phyloP scores from a whole-genome alignment of 1,140 invertebrate species.

The Lasioglossum albipes region DNA sequence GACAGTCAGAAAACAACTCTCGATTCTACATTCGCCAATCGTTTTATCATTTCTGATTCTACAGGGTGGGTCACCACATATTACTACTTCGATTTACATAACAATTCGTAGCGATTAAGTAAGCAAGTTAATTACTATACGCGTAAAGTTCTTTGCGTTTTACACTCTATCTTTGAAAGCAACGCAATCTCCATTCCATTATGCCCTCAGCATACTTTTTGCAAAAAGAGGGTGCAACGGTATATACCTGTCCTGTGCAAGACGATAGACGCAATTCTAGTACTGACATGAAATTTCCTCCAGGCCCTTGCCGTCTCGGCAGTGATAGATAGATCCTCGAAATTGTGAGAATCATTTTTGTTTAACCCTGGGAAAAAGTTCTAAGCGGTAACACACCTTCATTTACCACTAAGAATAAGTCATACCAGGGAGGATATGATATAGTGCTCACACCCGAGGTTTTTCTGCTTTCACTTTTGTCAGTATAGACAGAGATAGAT shows the following conservation, averaged over 20 bases:
- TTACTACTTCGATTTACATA: too few species aligned
- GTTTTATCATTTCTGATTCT: too few species aligned
- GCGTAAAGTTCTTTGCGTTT: neutral
- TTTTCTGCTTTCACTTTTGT: too few species aligned
- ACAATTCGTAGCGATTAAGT: too few species aligned
- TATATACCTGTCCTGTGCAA: neutral
- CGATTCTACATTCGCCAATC: too few species aligned
- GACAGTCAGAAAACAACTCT: too few species aligned
- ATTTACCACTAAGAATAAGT: neutral
- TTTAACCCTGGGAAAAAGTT: neutral
- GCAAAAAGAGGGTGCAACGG: constrained; percentile 1
- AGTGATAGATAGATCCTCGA: neutral
- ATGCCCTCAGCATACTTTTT: neutral
- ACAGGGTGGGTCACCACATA: too few species aligned
- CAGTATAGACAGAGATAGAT: too few species aligned
- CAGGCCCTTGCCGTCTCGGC: neutral
- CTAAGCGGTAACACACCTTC: neutral
- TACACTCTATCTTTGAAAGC: neutral
- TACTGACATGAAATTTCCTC: constrained; percentile 12
- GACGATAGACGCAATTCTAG: neutral
- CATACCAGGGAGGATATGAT: too few species aligned
- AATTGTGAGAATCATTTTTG: neutral
- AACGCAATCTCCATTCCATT: neutral
- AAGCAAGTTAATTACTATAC: too few species aligned
- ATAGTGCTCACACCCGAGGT: too few species aligned